Percentiles rank a stretch among this genome's conserved stretches.
Evolutionary conservation across 2,113 vertebrate genomes (phyloP).

Genomic region (Onychostoma macrolepis): DNA sequence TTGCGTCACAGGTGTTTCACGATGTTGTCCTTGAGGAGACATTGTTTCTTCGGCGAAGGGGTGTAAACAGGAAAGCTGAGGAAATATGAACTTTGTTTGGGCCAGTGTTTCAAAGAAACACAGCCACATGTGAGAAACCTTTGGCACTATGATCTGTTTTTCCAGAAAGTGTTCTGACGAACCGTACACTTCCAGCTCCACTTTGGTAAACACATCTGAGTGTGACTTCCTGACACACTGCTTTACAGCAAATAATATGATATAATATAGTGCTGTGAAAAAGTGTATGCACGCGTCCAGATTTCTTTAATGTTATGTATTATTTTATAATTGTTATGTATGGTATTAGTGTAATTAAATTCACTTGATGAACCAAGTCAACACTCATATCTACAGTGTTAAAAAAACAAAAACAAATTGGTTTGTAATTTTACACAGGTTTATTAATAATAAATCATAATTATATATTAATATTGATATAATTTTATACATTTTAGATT

Average conservation of each 20-base stretch:
- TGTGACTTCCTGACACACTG: conserved; percentile 4
- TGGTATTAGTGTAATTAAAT: neutral
- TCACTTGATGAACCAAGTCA: neutral
- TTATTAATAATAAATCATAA: neutral
- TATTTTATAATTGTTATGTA: neutral
- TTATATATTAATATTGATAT: neutral
- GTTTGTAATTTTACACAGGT: neutral
- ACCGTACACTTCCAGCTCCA: conserved; percentile 35
- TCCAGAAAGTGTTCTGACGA: conserved; percentile 33
- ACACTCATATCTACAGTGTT: neutral
- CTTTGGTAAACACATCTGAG: conserved; percentile 36
- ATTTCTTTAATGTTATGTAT: neutral
- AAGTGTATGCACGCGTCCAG: neutral
- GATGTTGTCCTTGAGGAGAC: conserved; percentile 50
- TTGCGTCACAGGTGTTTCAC: conserved; percentile 60
- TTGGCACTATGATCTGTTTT: conserved; percentile 12
- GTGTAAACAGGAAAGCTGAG: conserved; percentile 68
- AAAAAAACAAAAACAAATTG: neutral
- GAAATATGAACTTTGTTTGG: conserved; percentile 62
- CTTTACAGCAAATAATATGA: neutral
- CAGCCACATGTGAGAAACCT: conserved; percentile 20
- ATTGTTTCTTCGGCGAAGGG: conserved; percentile 54
- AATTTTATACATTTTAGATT: neutral
- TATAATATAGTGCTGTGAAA: neutral
- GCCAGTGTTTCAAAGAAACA: conserved; percentile 47